Base-by-base conservation (phyloP, 2,797 vertebrate species). In the Dromococcyx pavoninus region DNA sequence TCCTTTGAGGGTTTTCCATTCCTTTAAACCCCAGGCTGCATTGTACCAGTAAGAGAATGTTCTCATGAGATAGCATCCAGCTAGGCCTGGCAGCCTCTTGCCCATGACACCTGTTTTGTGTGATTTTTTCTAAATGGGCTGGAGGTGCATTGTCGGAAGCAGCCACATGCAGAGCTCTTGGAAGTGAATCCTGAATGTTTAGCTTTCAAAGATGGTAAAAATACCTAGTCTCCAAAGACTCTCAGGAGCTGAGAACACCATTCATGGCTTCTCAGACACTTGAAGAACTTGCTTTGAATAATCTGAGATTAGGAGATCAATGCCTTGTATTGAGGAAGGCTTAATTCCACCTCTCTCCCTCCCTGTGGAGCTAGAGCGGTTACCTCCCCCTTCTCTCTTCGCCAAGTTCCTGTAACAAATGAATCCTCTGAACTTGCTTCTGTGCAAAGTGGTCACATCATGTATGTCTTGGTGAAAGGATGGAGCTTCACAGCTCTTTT, bases 51-150 rank as follows among this genome's bases (percentile, higher is more conserved):
- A 33, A 70, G 57, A 30, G 32, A 66, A 62, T 3, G 1, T 22
- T 28, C 46, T 32, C 11, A 4, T 1, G 17, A n/a, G 57, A 9
- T 13, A n/a, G 15, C 4, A 1, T 0, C 5, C n/a, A 43, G 71
- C 60, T 43, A 86, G 24, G 54, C 27, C 46, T 75, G 51, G 54
- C 77, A 91, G 50, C 73, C 19, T 48, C 69, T n/a, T 58, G 46
- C 0, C 41, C 10, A 3, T 0, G 0, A 1, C 6, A n/a, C 54
- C 39, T 5, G 27, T 50, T 61, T 76, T 46, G 5, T 58, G 21
- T 33, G 23, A 2, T 11, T 9, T 73, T n/a, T 39, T 39, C 9
- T 2, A 35, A 60, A 18, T 4, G 12, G 12, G 28, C 19, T 27
- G 13, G 50, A 35, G 64, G 5, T 57, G 69, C 51, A 32, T 35